phyloP scores from a whole-genome alignment of 2,888 invertebrate genomes.

The Leuctra nigra region DNA sequence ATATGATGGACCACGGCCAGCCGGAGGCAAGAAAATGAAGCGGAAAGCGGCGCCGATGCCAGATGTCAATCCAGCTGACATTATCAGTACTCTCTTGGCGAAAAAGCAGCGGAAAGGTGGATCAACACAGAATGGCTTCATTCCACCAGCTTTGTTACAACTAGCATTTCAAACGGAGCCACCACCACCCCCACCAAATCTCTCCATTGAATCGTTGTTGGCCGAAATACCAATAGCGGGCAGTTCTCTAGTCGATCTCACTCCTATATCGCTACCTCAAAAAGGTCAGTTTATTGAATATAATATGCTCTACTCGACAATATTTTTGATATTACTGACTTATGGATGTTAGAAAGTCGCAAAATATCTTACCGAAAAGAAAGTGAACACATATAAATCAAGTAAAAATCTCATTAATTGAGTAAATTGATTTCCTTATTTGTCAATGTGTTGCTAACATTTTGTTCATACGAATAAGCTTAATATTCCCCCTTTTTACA shows the following conservation, averaged over 20 bases:
- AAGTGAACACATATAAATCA: too few species aligned
- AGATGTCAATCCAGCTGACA: conserved; percentile 1
- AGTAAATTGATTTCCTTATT: too few species aligned
- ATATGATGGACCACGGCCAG: neutral
- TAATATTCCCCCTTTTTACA: too few species aligned
- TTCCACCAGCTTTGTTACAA: neutral
- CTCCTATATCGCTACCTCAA: neutral
- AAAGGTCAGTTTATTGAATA: neutral
- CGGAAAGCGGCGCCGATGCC: neutral
- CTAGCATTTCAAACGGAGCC: neutral
- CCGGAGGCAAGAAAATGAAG: conserved; percentile 2
- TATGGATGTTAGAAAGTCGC: too few species aligned
- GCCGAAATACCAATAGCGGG: neutral
- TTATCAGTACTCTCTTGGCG: conserved; percentile 7
- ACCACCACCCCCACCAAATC: neutral
- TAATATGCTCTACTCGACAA: too few species aligned
- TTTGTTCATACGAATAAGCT: too few species aligned
- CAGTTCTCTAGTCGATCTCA: neutral
- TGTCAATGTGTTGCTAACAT: too few species aligned
- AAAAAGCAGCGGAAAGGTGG: neutral
- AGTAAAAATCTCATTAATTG: too few species aligned
- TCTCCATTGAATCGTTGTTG: neutral
- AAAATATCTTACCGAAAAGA: too few species aligned
- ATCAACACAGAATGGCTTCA: neutral
- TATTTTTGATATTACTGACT: too few species aligned